Base-by-base conservation (phyloP, 2,113 vertebrate genomes). In the Neogale vison region DNA sequence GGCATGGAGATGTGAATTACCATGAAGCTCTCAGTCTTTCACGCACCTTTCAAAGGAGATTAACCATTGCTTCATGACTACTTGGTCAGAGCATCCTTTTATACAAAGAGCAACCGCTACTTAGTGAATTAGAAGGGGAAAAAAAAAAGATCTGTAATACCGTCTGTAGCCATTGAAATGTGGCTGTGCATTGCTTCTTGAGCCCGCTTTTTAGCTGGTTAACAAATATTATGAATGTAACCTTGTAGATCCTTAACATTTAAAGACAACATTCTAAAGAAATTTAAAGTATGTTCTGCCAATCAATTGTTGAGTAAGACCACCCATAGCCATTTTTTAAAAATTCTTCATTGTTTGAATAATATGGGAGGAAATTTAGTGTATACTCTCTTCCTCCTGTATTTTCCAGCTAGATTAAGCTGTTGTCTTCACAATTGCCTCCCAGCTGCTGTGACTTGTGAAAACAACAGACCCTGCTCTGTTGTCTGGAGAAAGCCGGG, bases 381-480 rank as follows among this genome's bases (percentile, higher is more conserved):
- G 98, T 98, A 98, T 98, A 99, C 99, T 98, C 99, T 99, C 98
- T 98, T 99, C 99, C 98, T 99, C 98, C 99, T 99, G 98, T 98
- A 98, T 98, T 99, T 99, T 98, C 98, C 98, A 98, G 98, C 99
- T 97, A 99, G 99, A 99, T 99, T 98, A 99, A 99, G 98, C 98
- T 99, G 99, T 99, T 99, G 99, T 99, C 99, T 99, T 99, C 98
- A 98, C 99, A 98, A 98, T 99, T 99, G 99, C 99, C 99, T 99
- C 99, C 99, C 99, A 99, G 99, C 99, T 99, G 99, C 99, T 98
- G 98, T 98, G 99, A 98, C 99, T 98, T 97, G 98, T 98, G 98
- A 99, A 99, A 99, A 99, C 99, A 99, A 99, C 99, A 99, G 98
- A 99, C 99, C 98, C 98, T 96, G 98, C 99, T 99, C 99, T 99